phyloP scores from a whole-genome alignment of 2,888 invertebrate species.

The Tromatobia lineatoria region DNA sequence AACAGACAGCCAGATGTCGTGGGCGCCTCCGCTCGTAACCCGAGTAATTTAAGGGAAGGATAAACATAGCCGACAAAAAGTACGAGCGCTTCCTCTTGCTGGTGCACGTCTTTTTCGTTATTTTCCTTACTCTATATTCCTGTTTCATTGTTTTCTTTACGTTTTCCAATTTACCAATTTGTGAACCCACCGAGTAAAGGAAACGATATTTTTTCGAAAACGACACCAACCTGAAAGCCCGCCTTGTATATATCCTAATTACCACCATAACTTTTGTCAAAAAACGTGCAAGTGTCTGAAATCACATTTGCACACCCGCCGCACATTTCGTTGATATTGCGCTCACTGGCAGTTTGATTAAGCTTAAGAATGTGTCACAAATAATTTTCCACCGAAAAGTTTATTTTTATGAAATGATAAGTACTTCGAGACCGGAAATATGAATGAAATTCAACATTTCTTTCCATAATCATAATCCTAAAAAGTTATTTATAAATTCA shows the following conservation, averaged over 20 bases:
- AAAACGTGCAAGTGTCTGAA: background rate
- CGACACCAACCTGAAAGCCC: background rate
- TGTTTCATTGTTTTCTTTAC: conserved; percentile 38
- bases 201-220: conserved; percentile 26
- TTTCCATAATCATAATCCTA: too few species aligned
- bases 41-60: conserved; percentile 69
- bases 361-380: background rate
- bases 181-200: conserved; percentile 15
- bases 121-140: conserved; percentile 17
- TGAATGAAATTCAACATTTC: too few species aligned
- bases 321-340: background rate
- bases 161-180: conserved; percentile 42
- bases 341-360: background rate
- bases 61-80: conserved; percentile 69
- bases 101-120: conserved; percentile 36
- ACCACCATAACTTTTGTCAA: background rate
- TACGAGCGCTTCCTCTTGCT: conserved; percentile 46
- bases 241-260: background rate
- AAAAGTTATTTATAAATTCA: too few species aligned
- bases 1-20: conserved; percentile 77
- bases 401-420: too few species aligned
- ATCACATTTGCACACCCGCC: background rate
- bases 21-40: conserved; percentile 71
- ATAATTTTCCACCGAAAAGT: too few species aligned
- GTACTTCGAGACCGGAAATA: too few species aligned